Base-by-base conservation (phyloP, 2,888 invertebrate genomes). In the Melinopterus prodromus region DNA sequence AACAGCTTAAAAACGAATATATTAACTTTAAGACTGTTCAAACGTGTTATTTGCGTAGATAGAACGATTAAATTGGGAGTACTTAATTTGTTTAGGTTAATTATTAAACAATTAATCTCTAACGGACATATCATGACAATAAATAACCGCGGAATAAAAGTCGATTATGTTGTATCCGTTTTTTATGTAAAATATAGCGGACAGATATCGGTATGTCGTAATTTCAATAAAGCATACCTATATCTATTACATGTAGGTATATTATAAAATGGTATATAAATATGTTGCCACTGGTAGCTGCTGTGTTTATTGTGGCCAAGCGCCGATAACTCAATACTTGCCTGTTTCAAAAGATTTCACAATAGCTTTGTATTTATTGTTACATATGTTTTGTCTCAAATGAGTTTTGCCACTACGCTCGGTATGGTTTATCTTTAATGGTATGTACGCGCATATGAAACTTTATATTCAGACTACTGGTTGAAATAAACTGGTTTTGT, bases 291-390 rank as follows among this genome's bases (percentile, higher is more conserved):
- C 53, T 53, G 5, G 53, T 53, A 53, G 53, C 53, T 53, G 53
- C 53, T 53, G 53, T 53, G 12, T 53, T 53, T 53, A 53, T 53
- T 53, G 53, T 6, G 5, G 12, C 9, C 53, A 53, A 26, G 1
- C 2, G 12, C 1, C 53, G 12, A 53, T 53, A 38, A 53, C 53
- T 53, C 53, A 53, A 53, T 53, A 53, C 53, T 1, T 4, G 53
- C 9, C 26, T 14, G 71, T 71, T 71, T 71, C 9, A 71, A 16
- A 71, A 12, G 9, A 26, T 71, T 71, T 71, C 71, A 71, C 71
- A 71, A 71, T 71, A 14, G 16, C 16, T 26, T 26, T 71, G 71
- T 16, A 71, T 71, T 71, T 71, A 71, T 71, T 71, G 26, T 71
- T 71, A 71, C 26, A 26, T 71, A 26, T 71, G 26, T 71, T 71